Conservation (phyloP, 2,888 invertebrate genomes). For the Sclerodermus sp. region DNA sequence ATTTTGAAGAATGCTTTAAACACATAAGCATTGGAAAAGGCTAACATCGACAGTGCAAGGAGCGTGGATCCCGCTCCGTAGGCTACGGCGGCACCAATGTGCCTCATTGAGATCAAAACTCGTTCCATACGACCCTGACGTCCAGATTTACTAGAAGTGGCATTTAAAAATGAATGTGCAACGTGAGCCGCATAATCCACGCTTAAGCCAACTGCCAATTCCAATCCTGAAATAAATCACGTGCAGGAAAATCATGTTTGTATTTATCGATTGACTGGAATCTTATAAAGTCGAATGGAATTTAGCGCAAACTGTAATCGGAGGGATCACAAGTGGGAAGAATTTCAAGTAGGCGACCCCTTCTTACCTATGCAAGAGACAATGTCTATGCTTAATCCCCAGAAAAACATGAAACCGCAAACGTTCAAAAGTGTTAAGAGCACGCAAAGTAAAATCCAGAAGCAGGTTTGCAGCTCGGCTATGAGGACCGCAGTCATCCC, state of each 20-base stretch:
- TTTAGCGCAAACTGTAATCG: too few relatives aligned
- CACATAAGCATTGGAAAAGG: constrained; percentile 73
- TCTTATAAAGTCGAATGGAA: too few relatives aligned
- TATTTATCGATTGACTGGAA: not conserved
- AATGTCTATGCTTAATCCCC: constrained; percentile 81
- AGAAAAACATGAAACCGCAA: constrained; percentile 76
- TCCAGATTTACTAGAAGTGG: constrained; percentile 60
- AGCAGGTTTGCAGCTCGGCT: constrained; percentile 74
- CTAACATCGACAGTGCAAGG: constrained; percentile 71
- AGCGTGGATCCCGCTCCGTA: constrained; percentile 79
- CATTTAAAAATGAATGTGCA: constrained; percentile 77
- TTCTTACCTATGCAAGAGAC: constrained; percentile 73
- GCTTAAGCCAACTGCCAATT: constrained; percentile 79
- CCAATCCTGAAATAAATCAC: constrained; percentile 57
- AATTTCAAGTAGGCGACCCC: too few relatives aligned
- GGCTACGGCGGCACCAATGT: constrained; percentile 76
- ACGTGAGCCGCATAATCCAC: constrained; percentile 84
- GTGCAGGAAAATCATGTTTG: not conserved
- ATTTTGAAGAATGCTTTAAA: constrained; percentile 78
- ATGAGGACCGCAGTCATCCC: constrained; percentile 75
- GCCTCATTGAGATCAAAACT: constrained; percentile 67
- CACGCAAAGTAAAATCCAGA: constrained; percentile 78
- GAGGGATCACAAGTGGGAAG: too few relatives aligned
- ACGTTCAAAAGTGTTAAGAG: constrained; percentile 74
- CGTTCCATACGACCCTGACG: constrained; percentile 57